Conservation (phyloP, 2,888 invertebrate genomes). For the Allacma fusca region DNA sequence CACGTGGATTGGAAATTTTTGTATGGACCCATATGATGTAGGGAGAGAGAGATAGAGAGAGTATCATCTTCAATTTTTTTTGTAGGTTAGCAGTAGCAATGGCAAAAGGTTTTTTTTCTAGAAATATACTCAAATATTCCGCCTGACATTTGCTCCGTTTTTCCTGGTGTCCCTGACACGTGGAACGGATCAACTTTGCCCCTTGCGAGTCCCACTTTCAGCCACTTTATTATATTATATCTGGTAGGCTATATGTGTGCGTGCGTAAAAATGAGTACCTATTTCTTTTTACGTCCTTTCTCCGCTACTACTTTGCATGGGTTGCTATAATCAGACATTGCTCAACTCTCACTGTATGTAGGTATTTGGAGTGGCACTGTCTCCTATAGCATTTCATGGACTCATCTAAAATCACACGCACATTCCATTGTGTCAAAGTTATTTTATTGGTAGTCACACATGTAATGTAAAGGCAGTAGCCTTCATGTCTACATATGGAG, state of each 20-base stretch:
- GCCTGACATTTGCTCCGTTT: slow-evolving; percentile 26
- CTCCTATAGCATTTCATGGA: neutral
- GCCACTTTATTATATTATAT: slow-evolving; percentile 22
- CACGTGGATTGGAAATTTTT: slow-evolving; percentile 28
- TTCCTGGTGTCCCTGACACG: slow-evolving; percentile 50
- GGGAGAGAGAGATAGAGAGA: too few relatives aligned
- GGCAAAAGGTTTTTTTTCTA: slow-evolving; percentile 33
- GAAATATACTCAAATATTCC: slow-evolving; percentile 30
- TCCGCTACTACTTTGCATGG: too few relatives aligned
- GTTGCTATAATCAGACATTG: neutral
- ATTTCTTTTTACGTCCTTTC: slow-evolving; percentile 10
- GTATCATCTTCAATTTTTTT: too few relatives aligned
- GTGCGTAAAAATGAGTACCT: slow-evolving; percentile 24
- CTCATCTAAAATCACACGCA: neutral
- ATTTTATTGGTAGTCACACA: neutral
- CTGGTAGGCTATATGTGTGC: neutral
- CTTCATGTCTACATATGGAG: neutral
- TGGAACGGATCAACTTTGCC: slow-evolving; percentile 52
- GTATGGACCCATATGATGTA: too few relatives aligned
- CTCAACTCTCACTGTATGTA: neutral
- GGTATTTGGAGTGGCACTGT: neutral
- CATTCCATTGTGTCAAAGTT: too few relatives aligned
- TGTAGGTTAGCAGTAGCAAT: slow-evolving; percentile 27
- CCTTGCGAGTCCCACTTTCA: slow-evolving; percentile 46
- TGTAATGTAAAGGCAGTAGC: neutral